These are phyloP conservation scores for Mustelus asterias DNA, from an alignment of 2,113 vertebrate genomes.

Conservation along the genomic window DNA sequence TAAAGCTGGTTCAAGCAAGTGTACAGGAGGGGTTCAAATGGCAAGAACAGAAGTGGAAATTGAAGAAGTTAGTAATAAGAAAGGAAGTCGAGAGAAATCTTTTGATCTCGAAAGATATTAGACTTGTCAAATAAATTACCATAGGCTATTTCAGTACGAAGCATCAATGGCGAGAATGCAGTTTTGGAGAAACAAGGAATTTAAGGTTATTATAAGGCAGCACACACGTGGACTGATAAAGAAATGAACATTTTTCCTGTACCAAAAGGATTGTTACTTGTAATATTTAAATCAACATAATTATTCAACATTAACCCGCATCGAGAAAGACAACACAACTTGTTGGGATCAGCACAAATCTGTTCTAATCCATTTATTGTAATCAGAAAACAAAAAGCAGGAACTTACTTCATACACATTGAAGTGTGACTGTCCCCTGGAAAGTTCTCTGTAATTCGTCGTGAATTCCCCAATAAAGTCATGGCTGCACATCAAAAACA, in stretches of 20 bases:
- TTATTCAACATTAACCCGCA: neutral
- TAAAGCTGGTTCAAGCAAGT: neutral
- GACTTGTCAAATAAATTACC: neutral
- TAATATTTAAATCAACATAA: neutral
- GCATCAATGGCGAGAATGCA: neutral
- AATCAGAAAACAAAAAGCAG: neutral
- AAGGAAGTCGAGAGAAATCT: neutral
- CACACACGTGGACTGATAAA: neutral
- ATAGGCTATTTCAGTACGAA: neutral
- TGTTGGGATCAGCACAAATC: neutral
- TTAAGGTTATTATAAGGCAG: neutral
- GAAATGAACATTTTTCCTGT: neutral
- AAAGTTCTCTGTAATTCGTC: constrained; percentile 92
- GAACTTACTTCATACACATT: constrained; percentile 87
- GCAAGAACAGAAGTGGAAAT: neutral
- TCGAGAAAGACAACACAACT: neutral
- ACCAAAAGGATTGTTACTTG: neutral
- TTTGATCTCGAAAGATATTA: neutral
- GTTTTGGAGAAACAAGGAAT: neutral
- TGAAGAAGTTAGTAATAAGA: neutral
- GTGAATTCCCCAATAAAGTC: constrained; percentile 97
- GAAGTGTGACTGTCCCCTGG: constrained; percentile 91
- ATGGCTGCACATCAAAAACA: constrained; percentile 61
- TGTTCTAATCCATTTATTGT: neutral
- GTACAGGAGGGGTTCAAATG: neutral